These are phyloP conservation scores for Phrixothrix hirtus DNA, from an alignment of 2,888 invertebrate genomes.

Conservation along the genomic window DNA sequence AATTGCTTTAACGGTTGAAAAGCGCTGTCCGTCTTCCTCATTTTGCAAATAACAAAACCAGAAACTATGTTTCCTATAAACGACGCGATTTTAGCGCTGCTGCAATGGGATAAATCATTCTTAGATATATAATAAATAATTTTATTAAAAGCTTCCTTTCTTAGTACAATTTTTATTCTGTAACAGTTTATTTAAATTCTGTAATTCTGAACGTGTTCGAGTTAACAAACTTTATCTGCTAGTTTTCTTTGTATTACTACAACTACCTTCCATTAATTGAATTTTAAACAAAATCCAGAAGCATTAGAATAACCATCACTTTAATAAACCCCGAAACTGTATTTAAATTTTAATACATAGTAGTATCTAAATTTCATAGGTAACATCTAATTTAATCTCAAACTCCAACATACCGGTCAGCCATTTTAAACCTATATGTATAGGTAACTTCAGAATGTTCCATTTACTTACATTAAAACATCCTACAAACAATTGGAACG, in stretches of 20 bases:
- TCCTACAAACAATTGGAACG: too few relatives aligned
- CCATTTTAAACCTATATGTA: too few relatives aligned
- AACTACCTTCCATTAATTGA: constrained; percentile 9
- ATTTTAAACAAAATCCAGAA: constrained; percentile 17
- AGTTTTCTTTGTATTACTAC: not conserved
- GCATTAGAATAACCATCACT: constrained; percentile 27
- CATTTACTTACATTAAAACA: too few relatives aligned
- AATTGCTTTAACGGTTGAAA: constrained; percentile 31
- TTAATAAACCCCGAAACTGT: constrained; percentile 41
- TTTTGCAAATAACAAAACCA: constrained; percentile 23
- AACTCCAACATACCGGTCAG: too few relatives aligned
- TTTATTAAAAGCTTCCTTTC: not conserved
- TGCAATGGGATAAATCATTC: not conserved
- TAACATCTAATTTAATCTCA: too few relatives aligned
- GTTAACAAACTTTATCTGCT: too few relatives aligned
- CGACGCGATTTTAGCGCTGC: not conserved
- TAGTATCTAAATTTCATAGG: constrained; percentile 39
- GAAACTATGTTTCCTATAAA: not conserved
- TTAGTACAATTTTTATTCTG: too few relatives aligned
- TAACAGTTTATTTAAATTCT: too few relatives aligned
- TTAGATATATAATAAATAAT: not conserved
- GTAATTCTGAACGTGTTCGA: too few relatives aligned
- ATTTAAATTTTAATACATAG: constrained; percentile 43
- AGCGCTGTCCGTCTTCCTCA: constrained; percentile 29
- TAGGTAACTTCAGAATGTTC: too few relatives aligned